phyloP scores from a whole-genome alignment of 2,888 invertebrate species.

The Podabrus alpinus region DNA sequence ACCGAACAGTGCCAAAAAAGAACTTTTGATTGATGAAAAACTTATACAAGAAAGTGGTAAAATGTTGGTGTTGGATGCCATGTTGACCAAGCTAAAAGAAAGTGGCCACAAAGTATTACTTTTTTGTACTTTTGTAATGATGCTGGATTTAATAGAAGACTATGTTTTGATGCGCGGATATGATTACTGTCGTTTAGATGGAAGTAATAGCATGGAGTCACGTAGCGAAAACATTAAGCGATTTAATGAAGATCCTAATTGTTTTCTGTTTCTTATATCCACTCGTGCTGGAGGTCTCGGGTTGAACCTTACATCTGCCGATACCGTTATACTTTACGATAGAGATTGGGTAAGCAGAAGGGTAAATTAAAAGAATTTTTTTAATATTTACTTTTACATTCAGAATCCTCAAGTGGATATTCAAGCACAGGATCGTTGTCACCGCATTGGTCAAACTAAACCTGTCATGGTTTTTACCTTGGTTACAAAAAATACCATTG shows the following conservation, averaged over 20 bases:
- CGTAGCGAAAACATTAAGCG: constrained; percentile 57
- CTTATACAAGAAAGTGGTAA: constrained; percentile 62
- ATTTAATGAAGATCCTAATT: constrained; percentile 58
- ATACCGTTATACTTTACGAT: constrained; percentile 71
- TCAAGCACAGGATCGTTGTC: constrained; percentile 75
- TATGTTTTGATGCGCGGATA: constrained; percentile 57
- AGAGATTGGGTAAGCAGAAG: constrained; percentile 63
- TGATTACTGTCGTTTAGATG: constrained; percentile 64
- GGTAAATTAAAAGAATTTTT: background rate
- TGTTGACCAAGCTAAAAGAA: constrained; percentile 61
- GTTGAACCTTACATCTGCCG: constrained; percentile 67
- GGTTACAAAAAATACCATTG: constrained; percentile 66
- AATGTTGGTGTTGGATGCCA: constrained; percentile 65
- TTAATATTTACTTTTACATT: constrained; percentile 17
- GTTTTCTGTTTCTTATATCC: constrained; percentile 65
- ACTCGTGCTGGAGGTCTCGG: constrained; percentile 75
- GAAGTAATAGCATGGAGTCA: constrained; percentile 53
- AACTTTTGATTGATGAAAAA: constrained; percentile 42
- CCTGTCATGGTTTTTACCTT: constrained; percentile 70
- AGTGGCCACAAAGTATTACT: constrained; percentile 60
- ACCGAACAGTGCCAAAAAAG: constrained; percentile 36
- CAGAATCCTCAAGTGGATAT: constrained; percentile 72
- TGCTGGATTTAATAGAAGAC: constrained; percentile 70
- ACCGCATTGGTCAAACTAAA: constrained; percentile 72
- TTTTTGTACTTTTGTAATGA: constrained; percentile 66